Percentiles rank a stretch among this genome's conserved stretches.
These are phyloP conservation scores for Synergus laeviventris DNA, from an alignment of 2,888 invertebrate species.

Conservation along the genomic window DNA sequence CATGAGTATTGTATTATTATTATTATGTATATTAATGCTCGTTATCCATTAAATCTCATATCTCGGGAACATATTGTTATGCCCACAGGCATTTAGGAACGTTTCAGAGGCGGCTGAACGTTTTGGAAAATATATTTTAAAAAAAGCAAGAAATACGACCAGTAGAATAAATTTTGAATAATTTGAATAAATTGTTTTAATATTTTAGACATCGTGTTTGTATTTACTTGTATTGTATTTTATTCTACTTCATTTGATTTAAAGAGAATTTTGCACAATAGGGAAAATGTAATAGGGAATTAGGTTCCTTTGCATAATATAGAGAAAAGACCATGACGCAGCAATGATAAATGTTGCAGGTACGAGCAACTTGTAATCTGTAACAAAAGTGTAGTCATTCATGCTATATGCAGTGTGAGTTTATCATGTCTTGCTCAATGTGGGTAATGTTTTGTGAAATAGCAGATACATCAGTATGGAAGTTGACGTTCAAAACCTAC, in stretches of 20 bases:
- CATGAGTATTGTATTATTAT: no score
- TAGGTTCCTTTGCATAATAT: neutral
- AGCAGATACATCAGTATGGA: neutral
- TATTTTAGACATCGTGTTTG: no score
- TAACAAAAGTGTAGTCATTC: slow-evolving; percentile 7
- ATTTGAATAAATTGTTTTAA: no score
- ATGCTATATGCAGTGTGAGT: neutral
- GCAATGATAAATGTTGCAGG: neutral
- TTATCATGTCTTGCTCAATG: neutral
- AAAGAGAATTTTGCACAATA: neutral
- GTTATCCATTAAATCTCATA: no score
- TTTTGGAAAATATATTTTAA: no score
- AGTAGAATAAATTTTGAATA: no score
- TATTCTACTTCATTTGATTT: neutral
- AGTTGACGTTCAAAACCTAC: neutral
- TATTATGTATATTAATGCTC: no score
- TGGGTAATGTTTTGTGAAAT: neutral
- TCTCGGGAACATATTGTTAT: no score
- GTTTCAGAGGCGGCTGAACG: no score
- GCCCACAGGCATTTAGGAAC: no score
- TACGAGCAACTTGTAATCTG: neutral
- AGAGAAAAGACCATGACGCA: neutral
- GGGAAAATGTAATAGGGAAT: neutral
- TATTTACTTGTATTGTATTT: neutral
- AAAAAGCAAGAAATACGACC: no score